These are phyloP conservation scores for Grapholita molesta DNA, from an alignment of 1,140 invertebrate species.

Conservation along the genomic window DNA sequence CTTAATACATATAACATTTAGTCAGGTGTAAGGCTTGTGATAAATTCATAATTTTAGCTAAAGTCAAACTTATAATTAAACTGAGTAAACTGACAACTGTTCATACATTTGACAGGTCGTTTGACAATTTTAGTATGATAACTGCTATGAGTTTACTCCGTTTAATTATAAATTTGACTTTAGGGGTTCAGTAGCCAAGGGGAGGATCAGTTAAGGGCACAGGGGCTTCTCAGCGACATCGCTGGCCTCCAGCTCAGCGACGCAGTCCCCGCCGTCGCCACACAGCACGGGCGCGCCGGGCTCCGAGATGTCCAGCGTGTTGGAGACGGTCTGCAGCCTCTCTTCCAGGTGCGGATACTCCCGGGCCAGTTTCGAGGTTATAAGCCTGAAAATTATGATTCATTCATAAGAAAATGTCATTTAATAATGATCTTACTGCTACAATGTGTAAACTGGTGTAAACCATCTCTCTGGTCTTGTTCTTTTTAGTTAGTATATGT, in stretches of 20 bases:
- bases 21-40: too few species aligned
- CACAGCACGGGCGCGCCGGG: conserved; percentile 39
- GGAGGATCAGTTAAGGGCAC: conserved; percentile 10
- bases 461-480: neutral
- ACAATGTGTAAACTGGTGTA: neutral
- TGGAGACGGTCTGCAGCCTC: conserved; percentile 38
- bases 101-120: too few species aligned
- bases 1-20: too few species aligned
- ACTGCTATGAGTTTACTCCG: too few species aligned
- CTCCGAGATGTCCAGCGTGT: conserved; percentile 55
- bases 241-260: conserved; percentile 22
- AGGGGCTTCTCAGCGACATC: conserved; percentile 40
- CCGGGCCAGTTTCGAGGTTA: conserved; percentile 34
- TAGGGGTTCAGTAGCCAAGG: too few species aligned
- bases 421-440: neutral
- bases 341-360: conserved; percentile 55
- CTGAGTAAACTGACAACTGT: too few species aligned
- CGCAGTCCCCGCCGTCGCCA: conserved; percentile 33
- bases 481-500: too few species aligned
- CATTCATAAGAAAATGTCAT: neutral
- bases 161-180: too few species aligned
- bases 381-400: conserved; percentile 17
- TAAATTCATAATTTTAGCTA: too few species aligned
- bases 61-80: too few species aligned
- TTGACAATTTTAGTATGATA: too few species aligned